These are phyloP conservation scores for Parelbella ahira DNA, from an alignment of 2,888 invertebrate genomes.

Conservation along the genomic window DNA sequence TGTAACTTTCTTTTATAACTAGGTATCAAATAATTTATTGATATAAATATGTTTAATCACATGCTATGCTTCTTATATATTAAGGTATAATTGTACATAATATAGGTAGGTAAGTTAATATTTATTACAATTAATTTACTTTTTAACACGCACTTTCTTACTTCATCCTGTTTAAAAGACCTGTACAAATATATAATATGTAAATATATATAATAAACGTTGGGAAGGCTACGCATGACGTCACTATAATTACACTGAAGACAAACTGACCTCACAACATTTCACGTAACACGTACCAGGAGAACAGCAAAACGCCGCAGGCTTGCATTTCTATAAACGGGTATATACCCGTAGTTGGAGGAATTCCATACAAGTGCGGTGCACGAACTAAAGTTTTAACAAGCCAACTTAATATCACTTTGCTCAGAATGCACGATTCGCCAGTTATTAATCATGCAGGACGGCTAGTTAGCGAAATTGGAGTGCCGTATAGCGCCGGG, in stretches of 20 bases:
- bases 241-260: constrained; percentile 1
- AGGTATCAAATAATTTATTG: too few species aligned
- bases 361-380: constrained; percentile 61
- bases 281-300: constrained; percentile 8
- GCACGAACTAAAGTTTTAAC: constrained; percentile 75
- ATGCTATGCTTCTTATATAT: too few species aligned
- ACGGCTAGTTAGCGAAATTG: constrained; percentile 74
- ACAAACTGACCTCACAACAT: constrained; percentile 7
- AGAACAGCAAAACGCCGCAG: constrained; percentile 4
- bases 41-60: too few species aligned
- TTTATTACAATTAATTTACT: too few species aligned
- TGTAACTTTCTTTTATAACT: too few species aligned
- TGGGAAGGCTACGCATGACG: too few species aligned
- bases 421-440: constrained; percentile 72
- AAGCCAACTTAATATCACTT: constrained; percentile 81
- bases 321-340: constrained; percentile 52
- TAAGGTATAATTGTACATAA: too few species aligned
- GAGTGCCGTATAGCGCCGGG: constrained; percentile 53
- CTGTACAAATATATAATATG: too few species aligned
- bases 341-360: constrained; percentile 39
- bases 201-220: too few species aligned
- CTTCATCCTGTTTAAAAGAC: too few species aligned
- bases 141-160: too few species aligned
- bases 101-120: too few species aligned
- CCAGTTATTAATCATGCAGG: constrained; percentile 77